These are phyloP conservation scores for Deilephila porcellus DNA, from an alignment of 2,888 invertebrate genomes.

Conservation along the genomic window DNA sequence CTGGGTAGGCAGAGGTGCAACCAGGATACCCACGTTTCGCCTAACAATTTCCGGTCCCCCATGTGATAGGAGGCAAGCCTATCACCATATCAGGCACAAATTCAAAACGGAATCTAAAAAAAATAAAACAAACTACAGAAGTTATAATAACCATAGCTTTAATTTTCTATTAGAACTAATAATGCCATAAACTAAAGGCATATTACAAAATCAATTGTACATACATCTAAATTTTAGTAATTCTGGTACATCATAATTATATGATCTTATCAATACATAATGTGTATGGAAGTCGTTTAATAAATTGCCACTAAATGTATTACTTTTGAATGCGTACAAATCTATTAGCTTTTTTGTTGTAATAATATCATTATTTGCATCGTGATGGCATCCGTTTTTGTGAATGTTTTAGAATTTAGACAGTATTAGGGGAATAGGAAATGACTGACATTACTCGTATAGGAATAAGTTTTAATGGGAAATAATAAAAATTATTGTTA, in stretches of 20 bases:
- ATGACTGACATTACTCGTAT: not conserved
- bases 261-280: not conserved
- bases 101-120: no score
- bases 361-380: conserved; percentile 5
- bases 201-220: not conserved
- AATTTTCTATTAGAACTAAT: not conserved
- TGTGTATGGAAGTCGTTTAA: conserved; percentile 11
- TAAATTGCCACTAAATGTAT: conserved; percentile 19
- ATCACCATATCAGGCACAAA: no score
- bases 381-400: not conserved
- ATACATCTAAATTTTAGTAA: not conserved
- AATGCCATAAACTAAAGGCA: not conserved
- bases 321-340: conserved; percentile 5
- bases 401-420: not conserved
- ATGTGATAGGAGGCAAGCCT: no score
- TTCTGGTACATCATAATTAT: not conserved
- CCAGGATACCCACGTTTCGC: no score
- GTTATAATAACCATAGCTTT: no score
- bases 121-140: no score
- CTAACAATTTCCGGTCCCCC: no score
- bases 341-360: not conserved
- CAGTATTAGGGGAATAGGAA: no score
- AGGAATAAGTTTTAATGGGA: not conserved
- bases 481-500: no score
- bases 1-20: no score